Evolutionary conservation across 2,888 invertebrate genomes (phyloP), one percentile per base, ranked within the genome.

Genomic region (Archaeoteleia sp.): DNA sequence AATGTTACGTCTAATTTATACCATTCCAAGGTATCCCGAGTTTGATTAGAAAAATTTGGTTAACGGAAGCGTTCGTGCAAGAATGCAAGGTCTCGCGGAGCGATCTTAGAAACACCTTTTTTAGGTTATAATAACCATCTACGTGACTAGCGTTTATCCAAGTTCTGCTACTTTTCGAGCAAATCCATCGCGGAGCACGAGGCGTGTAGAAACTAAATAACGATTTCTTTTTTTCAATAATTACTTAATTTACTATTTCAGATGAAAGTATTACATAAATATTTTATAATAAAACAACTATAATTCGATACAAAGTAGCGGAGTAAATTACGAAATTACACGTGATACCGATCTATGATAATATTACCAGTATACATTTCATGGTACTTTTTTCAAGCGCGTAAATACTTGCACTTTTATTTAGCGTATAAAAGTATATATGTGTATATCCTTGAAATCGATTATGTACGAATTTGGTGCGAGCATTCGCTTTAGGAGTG

Each of bases 21-120:
- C 7, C 4, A 23, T 23, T n/a, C n/a, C n/a, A n/a, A n/a, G n/a
- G n/a, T n/a, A n/a, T n/a, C n/a, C n/a, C n/a, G n/a, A n/a, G n/a
- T n/a, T n/a, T n/a, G n/a, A n/a, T n/a, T n/a, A 39, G 48, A 67
- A 65, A 71, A 66, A 67, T 72, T 72, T 46, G 63, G 68, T 45
- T 61, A 60, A 60, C 53, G 63, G 60, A 70, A 72, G 60, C 49
- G 39, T 55, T 70, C 67, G 67, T 61, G 67, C 70, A 43, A 42
- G 72, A 72, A 70, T 66, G 58, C 67, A 70, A 65, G 69, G 67
- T 66, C 58, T 48, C 42, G 51, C 23, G 20, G 14, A 34, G 53
- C 14, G 30, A 60, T 34, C 34, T 17, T 61, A 12, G 46, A 58
- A 62, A 54, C 27, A 45, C 37, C 30, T 49, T 60, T 66, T 60